These are phyloP conservation scores for Morus bassanus DNA, from an alignment of 2,797 vertebrate genomes.

Conservation along the genomic window DNA sequence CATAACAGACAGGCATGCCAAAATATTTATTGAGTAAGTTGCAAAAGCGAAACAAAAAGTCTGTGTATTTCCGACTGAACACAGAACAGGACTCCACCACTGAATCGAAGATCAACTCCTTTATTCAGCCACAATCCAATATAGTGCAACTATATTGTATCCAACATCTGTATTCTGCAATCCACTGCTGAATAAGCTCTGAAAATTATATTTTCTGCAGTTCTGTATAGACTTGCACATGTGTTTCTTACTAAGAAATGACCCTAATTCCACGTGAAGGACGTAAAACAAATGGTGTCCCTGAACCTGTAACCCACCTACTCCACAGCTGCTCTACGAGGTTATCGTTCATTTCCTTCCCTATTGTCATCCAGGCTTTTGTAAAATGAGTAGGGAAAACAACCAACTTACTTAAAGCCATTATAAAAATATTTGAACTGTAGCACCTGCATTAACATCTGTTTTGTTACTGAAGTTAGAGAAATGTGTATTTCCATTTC, in stretches of 20 bases:
- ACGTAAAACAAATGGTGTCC: not conserved
- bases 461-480: not conserved
- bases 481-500: not conserved
- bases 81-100: not conserved
- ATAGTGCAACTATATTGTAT: not conserved
- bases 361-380: not conserved
- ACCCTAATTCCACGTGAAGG: not conserved
- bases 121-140: not conserved
- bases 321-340: not conserved
- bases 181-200: not conserved
- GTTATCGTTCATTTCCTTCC: not conserved
- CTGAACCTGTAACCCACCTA: not conserved
- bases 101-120: not conserved
- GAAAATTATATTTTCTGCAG: not conserved
- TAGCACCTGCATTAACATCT: not conserved
- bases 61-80: not conserved
- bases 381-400: not conserved
- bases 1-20: not conserved
- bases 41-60: not conserved
- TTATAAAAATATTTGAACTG: not conserved
- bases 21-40: conserved; percentile 8
- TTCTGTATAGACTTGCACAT: not conserved
- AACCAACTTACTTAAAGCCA: rapidly evolving
- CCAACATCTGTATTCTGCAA: not conserved
- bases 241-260: not conserved